Evolutionary conservation across 2,888 invertebrate genomes (phyloP).

Genomic region (Drosophila anceps): DNA sequence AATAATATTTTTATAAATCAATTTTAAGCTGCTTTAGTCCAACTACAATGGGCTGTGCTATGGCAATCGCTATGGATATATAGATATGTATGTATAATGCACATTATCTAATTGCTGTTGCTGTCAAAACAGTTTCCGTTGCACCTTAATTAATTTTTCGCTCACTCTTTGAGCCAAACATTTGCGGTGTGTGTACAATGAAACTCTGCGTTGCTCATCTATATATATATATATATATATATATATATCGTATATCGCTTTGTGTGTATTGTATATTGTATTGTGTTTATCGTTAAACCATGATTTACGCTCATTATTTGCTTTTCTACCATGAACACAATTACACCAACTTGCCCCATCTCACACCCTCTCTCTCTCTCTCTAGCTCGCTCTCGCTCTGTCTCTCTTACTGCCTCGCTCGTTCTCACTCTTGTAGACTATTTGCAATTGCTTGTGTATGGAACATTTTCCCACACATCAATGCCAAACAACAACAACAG

Average conservation of each 20-base stretch:
- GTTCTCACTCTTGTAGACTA: slow-evolving; percentile 3
- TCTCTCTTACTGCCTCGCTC: too few relatives aligned
- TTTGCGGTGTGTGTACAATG: slow-evolving; percentile 26
- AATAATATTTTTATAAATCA: slow-evolving; percentile 10
- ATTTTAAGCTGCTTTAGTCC: slow-evolving; percentile 4
- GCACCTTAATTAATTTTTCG: slow-evolving; percentile 52
- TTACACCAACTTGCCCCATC: slow-evolving; percentile 20
- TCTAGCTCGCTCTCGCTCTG: not conserved
- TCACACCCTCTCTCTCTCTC: not conserved
- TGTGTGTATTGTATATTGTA: slow-evolving; percentile 38
- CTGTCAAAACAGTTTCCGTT: slow-evolving; percentile 37
- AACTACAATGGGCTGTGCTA: not conserved
- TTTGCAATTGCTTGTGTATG: slow-evolving; percentile 54
- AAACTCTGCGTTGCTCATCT: slow-evolving; percentile 9
- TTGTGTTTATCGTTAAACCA: slow-evolving; percentile 77
- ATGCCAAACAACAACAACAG: slow-evolving; percentile 41
- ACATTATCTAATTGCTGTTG: slow-evolving; percentile 20
- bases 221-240: slow-evolving; percentile 18
- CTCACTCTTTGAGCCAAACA: slow-evolving; percentile 12
- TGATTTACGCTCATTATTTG: slow-evolving; percentile 81
- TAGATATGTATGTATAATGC: not conserved
- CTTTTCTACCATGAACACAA: slow-evolving; percentile 34
- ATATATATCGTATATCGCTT: slow-evolving; percentile 25
- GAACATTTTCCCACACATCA: slow-evolving; percentile 72
- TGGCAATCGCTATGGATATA: too few relatives aligned